These are phyloP conservation scores for Chrysotoxum bicinctum DNA, from an alignment of 2,888 invertebrate genomes.

Conservation along the genomic window DNA sequence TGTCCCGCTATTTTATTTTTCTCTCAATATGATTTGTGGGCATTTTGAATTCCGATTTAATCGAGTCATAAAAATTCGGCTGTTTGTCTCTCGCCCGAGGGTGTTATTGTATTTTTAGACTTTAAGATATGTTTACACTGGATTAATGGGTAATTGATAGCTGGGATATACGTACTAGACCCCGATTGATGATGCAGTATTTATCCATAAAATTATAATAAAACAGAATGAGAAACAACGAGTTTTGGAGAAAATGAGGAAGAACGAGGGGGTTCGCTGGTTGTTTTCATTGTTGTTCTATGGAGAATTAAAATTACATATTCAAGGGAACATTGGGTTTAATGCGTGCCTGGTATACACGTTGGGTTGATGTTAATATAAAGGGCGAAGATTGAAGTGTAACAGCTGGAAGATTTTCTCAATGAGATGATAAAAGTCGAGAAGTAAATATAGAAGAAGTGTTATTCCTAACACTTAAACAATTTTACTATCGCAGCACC, in stretches of 20 bases:
- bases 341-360: neutral
- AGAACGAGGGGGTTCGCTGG: no score
- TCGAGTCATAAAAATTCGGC: conserved; percentile 57
- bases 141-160: conserved; percentile 46
- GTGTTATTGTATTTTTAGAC: neutral
- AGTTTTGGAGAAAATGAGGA: neutral
- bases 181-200: conserved; percentile 29
- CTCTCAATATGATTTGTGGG: neutral
- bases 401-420: conserved; percentile 50
- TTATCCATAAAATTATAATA: conserved; percentile 50
- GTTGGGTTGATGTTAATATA: neutral
- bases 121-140: conserved; percentile 46
- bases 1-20: neutral
- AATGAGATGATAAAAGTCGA: neutral
- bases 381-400: conserved; percentile 40
- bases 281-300: neutral
- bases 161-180: neutral
- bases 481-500: neutral
- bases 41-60: conserved; percentile 54
- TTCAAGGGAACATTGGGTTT: conserved; percentile 28
- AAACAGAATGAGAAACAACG: neutral
- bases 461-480: neutral
- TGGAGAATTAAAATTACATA: conserved; percentile 45
- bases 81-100: neutral
- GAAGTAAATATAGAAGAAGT: neutral